Evolutionary conservation across 2,888 invertebrate genomes (phyloP), one percentile per base, ranked within the genome.

Genomic region (Apamea anceps): DNA sequence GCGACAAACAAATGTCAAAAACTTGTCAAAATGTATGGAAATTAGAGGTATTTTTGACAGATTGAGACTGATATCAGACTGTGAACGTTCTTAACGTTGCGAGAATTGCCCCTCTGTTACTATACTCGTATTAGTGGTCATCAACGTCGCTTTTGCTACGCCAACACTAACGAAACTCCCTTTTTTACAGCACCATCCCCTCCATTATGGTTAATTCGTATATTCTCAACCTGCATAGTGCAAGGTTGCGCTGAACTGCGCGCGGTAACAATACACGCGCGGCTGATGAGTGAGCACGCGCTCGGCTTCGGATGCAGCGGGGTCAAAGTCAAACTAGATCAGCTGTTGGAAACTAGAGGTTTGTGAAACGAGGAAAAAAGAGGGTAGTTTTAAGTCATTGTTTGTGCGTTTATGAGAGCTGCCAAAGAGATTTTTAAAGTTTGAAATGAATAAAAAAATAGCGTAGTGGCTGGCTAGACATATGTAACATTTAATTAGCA

Each of bases 211-310:
- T 75, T 91, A 60, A 83, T 87, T 92, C 89, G 93, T 75, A 84
- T 98, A 85, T 95, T 97, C 87, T 96, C 97, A 70, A 95, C 97
- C 57, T 93, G 95, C 88, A 97, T 97, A 72, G 97, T 98, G 72
- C 98, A 98, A 91, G 98, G 98, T 48, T 98, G 98, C 92, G 98
- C 98, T 0, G 98, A 98, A 92, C 93, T 98, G 79, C 97, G 97
- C 91, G 97, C 97, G 83, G 97, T 98, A n/a, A 97, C 97, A 4
- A 95, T 97, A 73, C 91, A 91, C 54, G 92, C 93, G 12, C 83
- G 81, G 18, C 79, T 91, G 85, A 72, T 80, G 51, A 82, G 76
- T n/a, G 88, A 82, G 48, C 81, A 90, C 65, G 91, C 92, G 45
- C 90, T 96, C 62, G 92, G 95, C 1, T 91, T 93, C 32, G 96